These are phyloP conservation scores for Etheostoma perlongum DNA, from an alignment of 2,797 vertebrate genomes.

Conservation along the genomic window DNA sequence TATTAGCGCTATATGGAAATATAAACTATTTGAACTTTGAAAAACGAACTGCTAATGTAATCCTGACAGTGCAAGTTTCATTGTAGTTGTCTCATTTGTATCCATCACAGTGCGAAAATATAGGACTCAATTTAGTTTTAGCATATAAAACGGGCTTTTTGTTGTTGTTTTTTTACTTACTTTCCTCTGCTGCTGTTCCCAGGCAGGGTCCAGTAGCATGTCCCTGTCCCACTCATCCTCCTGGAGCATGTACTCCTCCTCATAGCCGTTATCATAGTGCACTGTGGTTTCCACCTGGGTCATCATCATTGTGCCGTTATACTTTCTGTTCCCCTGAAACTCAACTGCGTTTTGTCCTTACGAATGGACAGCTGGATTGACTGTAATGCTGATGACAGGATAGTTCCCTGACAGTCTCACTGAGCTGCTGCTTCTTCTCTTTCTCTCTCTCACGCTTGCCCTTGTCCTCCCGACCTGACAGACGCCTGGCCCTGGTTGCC, in stretches of 20 bases:
- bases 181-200: conserved; percentile 99
- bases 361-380: not conserved
- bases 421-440: conserved; percentile 7
- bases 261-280: conserved; percentile 92
- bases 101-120: not conserved
- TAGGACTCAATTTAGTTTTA: not conserved
- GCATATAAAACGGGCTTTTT: no score
- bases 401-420: conserved; percentile 34
- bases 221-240: conserved; percentile 99
- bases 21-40: not conserved
- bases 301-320: conserved; percentile 70
- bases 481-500: conserved; percentile 75
- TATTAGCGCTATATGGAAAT: not conserved
- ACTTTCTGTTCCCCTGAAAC: conserved; percentile 32
- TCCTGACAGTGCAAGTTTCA: not conserved
- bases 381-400: conserved; percentile 10
- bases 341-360: not conserved
- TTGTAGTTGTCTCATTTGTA: not conserved
- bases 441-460: conserved; percentile 52
- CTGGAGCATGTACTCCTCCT: conserved; percentile 95
- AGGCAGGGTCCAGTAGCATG: conserved; percentile 96
- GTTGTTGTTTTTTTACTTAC: conserved; percentile 78
- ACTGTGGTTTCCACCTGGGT: conserved; percentile 91
- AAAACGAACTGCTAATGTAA: not conserved
- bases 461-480: conserved; percentile 76